Base-by-base conservation (phyloP, 1,140 invertebrate genomes). In the Bombus impatiens region DNA sequence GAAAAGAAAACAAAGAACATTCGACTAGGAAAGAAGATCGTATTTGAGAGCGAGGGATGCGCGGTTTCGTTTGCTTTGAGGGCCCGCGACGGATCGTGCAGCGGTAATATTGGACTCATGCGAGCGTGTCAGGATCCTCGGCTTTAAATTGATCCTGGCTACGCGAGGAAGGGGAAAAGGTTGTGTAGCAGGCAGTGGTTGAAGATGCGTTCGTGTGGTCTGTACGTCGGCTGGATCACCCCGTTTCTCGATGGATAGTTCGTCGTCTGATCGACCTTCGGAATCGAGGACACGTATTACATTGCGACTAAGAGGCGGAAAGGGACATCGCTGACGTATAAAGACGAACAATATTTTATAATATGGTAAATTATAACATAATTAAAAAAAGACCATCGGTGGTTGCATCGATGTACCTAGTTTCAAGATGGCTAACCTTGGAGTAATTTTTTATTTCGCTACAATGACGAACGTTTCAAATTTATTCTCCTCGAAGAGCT, bases 281-380 rank as follows among this genome's bases (percentile, higher is more conserved):
- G 53, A 85, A 80, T 85, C 77, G 83, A 72, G 83, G 83, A 71
- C 83, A 85, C 83, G 77, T 82, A 86, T 82, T 68, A 59, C 71
- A 81, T 86, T 75, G 84, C 84, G 84, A 82, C 70, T 68, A 82
- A 86, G 84, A 78, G 84, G 84, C 59, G 84, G 78, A 75, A 86
- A 82, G 75, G 84, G 84, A 86, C 84, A 86, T 93, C 92, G 87
- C 82, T 83, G 78, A 78, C 75, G 86, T 83, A 78, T 78, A 79
- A 87, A 76, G 82, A 80, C 53, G 68, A 40, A 74, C 77, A 77
- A 47, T 80, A 47, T 79, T 72, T 40, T 62, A 72, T 80, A 65
- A 72, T 65, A 79, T 53, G 79, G 35, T 53, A 53, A 53, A 53
- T 53, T 53, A 22, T 22, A 22, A 53, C 5, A 53, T 53, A 53